phyloP scores from a whole-genome alignment of 2,888 invertebrate genomes.

The Shargacucullia verbasci region DNA sequence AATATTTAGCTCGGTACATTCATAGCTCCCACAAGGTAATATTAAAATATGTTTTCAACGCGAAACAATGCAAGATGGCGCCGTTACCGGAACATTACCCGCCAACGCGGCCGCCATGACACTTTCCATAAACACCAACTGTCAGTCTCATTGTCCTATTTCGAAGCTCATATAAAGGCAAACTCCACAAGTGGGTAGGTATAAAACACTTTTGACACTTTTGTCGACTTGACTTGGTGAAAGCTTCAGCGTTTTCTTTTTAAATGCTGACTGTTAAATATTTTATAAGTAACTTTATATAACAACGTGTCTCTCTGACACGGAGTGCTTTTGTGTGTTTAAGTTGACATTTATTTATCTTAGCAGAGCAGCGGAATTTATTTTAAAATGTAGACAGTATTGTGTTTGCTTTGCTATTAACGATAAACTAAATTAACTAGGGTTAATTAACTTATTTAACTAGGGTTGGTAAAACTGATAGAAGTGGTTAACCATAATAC shows the following conservation, averaged over 20 bases:
- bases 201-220: constrained; percentile 48
- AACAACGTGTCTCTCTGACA: constrained; percentile 32
- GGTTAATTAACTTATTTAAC: no score
- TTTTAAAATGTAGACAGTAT: not conserved
- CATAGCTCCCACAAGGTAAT: constrained; percentile 23
- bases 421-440: no score
- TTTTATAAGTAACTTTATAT: constrained; percentile 43
- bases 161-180: constrained; percentile 48
- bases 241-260: constrained; percentile 51
- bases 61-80: constrained; percentile 54
- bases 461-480: no score
- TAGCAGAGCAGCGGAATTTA: constrained; percentile 29
- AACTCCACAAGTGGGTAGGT: constrained; percentile 53
- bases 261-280: constrained; percentile 53
- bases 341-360: constrained; percentile 42
- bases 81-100: constrained; percentile 50
- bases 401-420: no score
- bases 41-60: constrained; percentile 41
- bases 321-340: constrained; percentile 40
- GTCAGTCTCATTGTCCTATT: constrained; percentile 56
- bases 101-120: constrained; percentile 62
- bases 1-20: constrained; percentile 17
- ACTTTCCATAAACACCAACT: constrained; percentile 54
- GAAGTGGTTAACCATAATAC: not conserved
- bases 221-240: constrained; percentile 41